Conservation (phyloP, 2,797 vertebrate genomes). For the Oreonectes daqikongensis region DNA sequence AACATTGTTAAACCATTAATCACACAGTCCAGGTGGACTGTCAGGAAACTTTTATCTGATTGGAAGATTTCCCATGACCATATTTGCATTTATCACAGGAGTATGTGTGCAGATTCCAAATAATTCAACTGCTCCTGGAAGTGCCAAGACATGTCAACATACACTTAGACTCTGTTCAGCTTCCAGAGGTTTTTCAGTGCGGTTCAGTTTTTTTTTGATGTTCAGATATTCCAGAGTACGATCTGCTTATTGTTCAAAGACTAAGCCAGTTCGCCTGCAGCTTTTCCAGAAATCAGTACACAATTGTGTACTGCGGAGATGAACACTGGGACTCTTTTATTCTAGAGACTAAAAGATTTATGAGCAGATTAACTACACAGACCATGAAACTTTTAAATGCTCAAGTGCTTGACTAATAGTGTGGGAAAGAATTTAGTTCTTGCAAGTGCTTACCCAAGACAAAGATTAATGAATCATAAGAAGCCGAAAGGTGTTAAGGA, state of each 20-base stretch:
- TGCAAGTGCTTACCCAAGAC: slow-evolving; percentile 35
- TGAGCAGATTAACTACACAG: slow-evolving; percentile 42
- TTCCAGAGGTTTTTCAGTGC: slow-evolving; percentile 19
- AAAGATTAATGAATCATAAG: slow-evolving; percentile 34
- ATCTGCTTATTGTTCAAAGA: slow-evolving; percentile 33
- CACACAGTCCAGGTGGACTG: slow-evolving; percentile 10
- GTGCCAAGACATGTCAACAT: slow-evolving; percentile 3
- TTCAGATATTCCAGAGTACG: slow-evolving; percentile 16
- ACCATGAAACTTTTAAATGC: slow-evolving; percentile 46
- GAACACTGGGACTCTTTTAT: slow-evolving; percentile 34
- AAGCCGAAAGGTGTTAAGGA: background rate
- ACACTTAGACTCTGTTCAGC: slow-evolving; percentile 1
- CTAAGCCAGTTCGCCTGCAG: slow-evolving; percentile 10
- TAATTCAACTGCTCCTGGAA: background rate
- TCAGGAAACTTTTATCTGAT: no score
- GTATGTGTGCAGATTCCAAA: slow-evolving; percentile 14
- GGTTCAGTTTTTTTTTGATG: background rate
- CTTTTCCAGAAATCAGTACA: slow-evolving; percentile 28
- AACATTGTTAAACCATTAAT: background rate
- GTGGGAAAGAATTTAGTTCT: slow-evolving; percentile 22
- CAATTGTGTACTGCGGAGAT: slow-evolving; percentile 15
- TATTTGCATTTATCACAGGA: background rate
- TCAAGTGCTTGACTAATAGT: slow-evolving; percentile 34
- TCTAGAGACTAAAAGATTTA: slow-evolving; percentile 50
- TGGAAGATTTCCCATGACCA: background rate